These are phyloP conservation scores for Pectinophora gossypiella DNA, from an alignment of 1,140 invertebrate species.

Conservation along the genomic window DNA sequence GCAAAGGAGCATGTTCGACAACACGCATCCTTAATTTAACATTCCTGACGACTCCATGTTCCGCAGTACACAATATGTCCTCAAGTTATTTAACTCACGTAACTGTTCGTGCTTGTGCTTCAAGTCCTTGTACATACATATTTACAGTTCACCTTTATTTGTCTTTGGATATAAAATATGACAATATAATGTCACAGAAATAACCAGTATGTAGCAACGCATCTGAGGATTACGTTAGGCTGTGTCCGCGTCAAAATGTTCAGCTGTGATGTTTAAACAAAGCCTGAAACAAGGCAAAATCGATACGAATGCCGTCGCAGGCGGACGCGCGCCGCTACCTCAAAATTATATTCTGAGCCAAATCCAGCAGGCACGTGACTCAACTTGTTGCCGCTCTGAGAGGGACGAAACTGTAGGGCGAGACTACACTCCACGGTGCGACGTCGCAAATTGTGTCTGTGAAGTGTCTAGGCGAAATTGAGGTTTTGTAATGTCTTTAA, in stretches of 20 bases:
- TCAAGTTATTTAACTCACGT: slow-evolving; percentile 22
- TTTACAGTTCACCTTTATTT: not conserved
- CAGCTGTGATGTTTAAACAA: slow-evolving; percentile 41
- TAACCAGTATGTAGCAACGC: not conserved
- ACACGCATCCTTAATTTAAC: not conserved
- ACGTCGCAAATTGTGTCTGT: not conserved
- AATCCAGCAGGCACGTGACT: slow-evolving; percentile 61
- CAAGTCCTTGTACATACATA: too few species aligned
- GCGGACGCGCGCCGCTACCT: slow-evolving; percentile 55
- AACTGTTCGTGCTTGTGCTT: not conserved
- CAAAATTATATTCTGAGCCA: slow-evolving; percentile 52
- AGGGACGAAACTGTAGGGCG: not conserved
- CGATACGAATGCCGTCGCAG: slow-evolving; percentile 52
- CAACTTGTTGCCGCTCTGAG: slow-evolving; percentile 60
- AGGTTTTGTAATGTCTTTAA: not conserved
- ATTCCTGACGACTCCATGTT: not conserved
- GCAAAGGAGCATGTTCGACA: not conserved
- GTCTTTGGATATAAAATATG: not conserved
- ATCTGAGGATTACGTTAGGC: slow-evolving; percentile 1
- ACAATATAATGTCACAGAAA: not conserved
- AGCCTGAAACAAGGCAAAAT: slow-evolving; percentile 54
- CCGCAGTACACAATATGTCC: too few species aligned
- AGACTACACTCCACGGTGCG: not conserved
- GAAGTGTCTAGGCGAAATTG: not conserved
- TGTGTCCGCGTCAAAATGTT: slow-evolving; percentile 19